phyloP scores from a whole-genome alignment of 2,888 invertebrate species.

The Apodemia mormo region DNA sequence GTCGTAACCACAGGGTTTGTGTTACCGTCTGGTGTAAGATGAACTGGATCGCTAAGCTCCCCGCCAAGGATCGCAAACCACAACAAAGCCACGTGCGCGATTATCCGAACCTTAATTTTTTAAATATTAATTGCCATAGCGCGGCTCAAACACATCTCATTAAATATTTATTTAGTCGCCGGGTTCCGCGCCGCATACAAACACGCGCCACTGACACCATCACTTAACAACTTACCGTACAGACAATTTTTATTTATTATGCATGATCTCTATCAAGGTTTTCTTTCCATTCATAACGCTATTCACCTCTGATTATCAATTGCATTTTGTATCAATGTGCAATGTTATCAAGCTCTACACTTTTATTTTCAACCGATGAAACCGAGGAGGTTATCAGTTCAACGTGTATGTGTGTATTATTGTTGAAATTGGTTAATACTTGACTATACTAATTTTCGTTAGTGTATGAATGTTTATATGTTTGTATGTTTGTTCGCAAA shows the following conservation, averaged over 20 bases:
- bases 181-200: not conserved
- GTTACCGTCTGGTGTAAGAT: too few relatives aligned
- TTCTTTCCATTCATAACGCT: not conserved
- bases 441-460: too few relatives aligned
- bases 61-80: not conserved
- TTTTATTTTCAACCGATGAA: too few relatives aligned
- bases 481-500: too few relatives aligned
- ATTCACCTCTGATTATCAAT: not conserved
- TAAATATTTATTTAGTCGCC: not conserved
- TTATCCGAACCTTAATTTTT: slow-evolving; percentile 1
- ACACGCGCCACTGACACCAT: not conserved
- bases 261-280: not conserved
- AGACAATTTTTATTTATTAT: slow-evolving; percentile 4
- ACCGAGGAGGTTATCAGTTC: too few relatives aligned
- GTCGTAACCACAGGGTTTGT: too few relatives aligned
- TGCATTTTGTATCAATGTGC: too few relatives aligned
- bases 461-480: too few relatives aligned
- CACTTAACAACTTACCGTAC: not conserved
- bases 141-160: not conserved
- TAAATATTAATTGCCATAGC: not conserved
- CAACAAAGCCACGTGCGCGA: not conserved
- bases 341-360: too few relatives aligned
- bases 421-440: too few relatives aligned
- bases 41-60: not conserved
- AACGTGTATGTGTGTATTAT: too few relatives aligned